A percentile compares a stretch with the other conserved stretches of the same genome.
Evolutionary conservation across 2,888 invertebrate species (phyloP).

Genomic region (Lepidochitona cinerea): DNA sequence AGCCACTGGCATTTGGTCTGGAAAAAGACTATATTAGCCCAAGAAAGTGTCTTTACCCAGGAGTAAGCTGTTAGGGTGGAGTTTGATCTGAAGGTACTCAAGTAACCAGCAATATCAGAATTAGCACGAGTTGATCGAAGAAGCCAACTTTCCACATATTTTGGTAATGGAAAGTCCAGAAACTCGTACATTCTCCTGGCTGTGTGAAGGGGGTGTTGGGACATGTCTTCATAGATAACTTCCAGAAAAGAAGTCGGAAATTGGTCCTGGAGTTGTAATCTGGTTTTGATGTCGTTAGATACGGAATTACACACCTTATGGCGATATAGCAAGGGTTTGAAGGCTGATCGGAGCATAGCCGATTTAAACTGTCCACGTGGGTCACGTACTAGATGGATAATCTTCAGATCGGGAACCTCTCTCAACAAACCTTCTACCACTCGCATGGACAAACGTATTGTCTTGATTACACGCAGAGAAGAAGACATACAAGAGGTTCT

Average conservation of each 20-base stretch:
- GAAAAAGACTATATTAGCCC: background rate
- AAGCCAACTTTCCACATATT: background rate
- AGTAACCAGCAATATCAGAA: background rate
- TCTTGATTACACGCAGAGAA: conserved; percentile 20
- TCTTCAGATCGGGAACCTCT: conserved; percentile 24
- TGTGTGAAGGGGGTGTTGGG: background rate
- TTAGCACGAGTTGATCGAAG: background rate
- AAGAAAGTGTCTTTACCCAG: background rate
- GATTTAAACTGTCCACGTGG: conserved; percentile 24
- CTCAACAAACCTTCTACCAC: conserved; percentile 15
- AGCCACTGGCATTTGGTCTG: background rate
- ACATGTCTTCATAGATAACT: conserved; percentile 2
- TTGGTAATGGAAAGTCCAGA: background rate
- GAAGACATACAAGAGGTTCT: conserved; percentile 10
- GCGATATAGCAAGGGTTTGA: background rate
- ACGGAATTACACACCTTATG: background rate
- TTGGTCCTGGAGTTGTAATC: background rate
- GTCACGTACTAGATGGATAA: conserved; percentile 36
- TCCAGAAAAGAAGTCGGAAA: background rate
- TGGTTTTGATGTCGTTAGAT: background rate
- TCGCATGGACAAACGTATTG: conserved; percentile 25
- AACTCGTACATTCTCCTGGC: background rate
- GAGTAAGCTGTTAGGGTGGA: background rate
- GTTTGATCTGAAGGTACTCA: background rate
- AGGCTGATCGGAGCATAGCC: background rate